Percentiles rank a stretch among this genome's conserved stretches.
phyloP scores from a whole-genome alignment of 2,113 vertebrate species.

The Columbina picui region DNA sequence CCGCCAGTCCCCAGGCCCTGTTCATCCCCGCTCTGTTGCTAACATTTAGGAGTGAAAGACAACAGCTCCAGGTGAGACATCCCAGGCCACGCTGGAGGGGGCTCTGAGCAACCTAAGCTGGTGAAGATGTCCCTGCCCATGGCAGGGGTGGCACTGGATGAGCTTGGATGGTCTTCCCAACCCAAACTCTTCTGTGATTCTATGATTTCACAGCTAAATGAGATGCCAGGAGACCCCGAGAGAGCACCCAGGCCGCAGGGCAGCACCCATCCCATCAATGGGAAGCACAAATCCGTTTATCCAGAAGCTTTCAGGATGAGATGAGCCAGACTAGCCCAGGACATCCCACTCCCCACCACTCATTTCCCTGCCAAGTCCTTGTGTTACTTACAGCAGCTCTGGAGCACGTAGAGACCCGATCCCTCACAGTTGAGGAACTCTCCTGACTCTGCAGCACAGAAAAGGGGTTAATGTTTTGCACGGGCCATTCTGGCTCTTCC shows the following conservation, averaged over 20 bases:
- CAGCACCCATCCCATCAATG: not conserved
- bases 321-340: not conserved
- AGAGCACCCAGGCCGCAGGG: not conserved
- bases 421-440: slow-evolving; percentile 99
- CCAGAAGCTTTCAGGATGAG: not conserved
- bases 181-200: too few species aligned
- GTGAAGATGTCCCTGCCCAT: too few species aligned
- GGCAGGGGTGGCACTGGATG: too few species aligned
- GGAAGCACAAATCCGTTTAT: not conserved
- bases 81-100: too few species aligned
- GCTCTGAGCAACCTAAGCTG: too few species aligned
- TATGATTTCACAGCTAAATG: too few species aligned
- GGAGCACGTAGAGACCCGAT: slow-evolving; percentile 94
- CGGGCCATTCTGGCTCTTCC: accelerated
- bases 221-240: not conserved
- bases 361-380: not conserved
- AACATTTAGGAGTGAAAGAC: not conserved
- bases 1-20: not conserved
- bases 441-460: slow-evolving; percentile 85
- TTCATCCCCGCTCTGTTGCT: accelerated
- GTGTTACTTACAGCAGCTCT: slow-evolving; percentile 93
- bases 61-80: not conserved
- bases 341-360: not conserved
- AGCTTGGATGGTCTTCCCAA: too few species aligned
- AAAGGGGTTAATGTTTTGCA: not conserved